Evolutionary conservation across 2,888 invertebrate genomes (phyloP).

Genomic region (Coenonympha arcania): DNA sequence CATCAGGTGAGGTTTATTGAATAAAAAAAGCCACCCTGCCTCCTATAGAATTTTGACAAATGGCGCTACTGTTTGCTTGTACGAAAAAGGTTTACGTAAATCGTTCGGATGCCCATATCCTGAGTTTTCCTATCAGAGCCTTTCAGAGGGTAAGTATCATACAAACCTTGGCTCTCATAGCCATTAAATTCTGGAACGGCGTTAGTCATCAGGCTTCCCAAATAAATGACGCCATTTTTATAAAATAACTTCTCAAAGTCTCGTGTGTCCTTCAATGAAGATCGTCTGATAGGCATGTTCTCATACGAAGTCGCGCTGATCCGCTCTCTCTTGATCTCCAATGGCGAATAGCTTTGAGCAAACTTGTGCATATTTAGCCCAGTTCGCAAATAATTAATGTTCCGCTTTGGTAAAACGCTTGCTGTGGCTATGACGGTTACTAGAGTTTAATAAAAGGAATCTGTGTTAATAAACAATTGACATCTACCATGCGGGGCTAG

Average conservation of each 20-base stretch:
- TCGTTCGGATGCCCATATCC: no score
- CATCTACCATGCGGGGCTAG: no score
- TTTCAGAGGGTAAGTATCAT: neutral
- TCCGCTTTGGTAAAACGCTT: neutral
- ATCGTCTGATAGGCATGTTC: neutral
- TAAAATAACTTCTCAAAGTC: neutral
- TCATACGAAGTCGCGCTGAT: neutral
- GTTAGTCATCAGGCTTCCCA: neutral
- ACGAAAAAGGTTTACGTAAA: no score
- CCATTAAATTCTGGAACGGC: neutral
- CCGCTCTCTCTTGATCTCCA: neutral
- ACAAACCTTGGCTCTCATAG: neutral
- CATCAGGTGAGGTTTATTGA: no score
- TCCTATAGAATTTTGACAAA: no score
- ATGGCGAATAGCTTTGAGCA: neutral
- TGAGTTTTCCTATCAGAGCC: no score
- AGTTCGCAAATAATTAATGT: neutral
- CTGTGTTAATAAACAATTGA: no score
- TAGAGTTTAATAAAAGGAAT: no score
- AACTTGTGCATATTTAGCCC: neutral
- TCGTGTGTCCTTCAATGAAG: neutral
- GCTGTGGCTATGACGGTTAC: neutral
- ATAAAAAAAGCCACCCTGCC: no score
- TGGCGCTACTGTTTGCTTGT: no score
- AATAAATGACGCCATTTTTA: neutral